Percentiles rank a stretch among this genome's conserved stretches.
These are phyloP conservation scores for Salarias fasciatus DNA, from an alignment of 2,797 vertebrate species.

Conservation along the genomic window DNA sequence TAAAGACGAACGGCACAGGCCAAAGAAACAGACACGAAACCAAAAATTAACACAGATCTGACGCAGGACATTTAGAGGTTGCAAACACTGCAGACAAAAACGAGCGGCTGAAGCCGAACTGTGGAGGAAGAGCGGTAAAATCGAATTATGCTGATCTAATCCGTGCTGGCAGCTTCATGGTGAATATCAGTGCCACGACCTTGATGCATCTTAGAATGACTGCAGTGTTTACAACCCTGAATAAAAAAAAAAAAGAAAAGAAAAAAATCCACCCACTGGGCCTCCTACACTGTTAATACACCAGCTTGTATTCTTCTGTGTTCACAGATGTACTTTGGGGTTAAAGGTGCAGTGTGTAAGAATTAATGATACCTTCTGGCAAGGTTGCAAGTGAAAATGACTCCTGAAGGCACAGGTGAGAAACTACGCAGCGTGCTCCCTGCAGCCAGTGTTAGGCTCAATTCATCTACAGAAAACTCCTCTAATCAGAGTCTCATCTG, in stretches of 20 bases:
- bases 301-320: slow-evolving; percentile 4
- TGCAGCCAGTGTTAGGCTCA: too few relatives aligned
- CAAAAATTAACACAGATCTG: neutral
- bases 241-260: neutral
- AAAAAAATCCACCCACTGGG: slow-evolving; percentile 49
- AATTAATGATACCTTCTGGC: too few relatives aligned
- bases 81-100: slow-evolving; percentile 47
- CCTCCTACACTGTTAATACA: slow-evolving; percentile 17
- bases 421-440: too few relatives aligned
- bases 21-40: slow-evolving; percentile 14
- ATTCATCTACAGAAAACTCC: too few relatives aligned
- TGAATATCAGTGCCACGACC: slow-evolving; percentile 36
- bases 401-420: too few relatives aligned
- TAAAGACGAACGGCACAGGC: slow-evolving; percentile 28
- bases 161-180: slow-evolving; percentile 42
- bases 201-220: slow-evolving; percentile 48
- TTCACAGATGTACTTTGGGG: slow-evolving; percentile 21
- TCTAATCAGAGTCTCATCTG: too few relatives aligned
- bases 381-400: too few relatives aligned
- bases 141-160: slow-evolving; percentile 50
- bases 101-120: slow-evolving; percentile 10
- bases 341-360: neutral
- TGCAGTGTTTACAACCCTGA: slow-evolving; percentile 58
- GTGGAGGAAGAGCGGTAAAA: slow-evolving; percentile 30
- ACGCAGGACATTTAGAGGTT: slow-evolving; percentile 48